Percentiles rank a stretch among this genome's conserved stretches.
phyloP scores from a whole-genome alignment of 2,113 vertebrate genomes.

The Megaptera novaeangliae region DNA sequence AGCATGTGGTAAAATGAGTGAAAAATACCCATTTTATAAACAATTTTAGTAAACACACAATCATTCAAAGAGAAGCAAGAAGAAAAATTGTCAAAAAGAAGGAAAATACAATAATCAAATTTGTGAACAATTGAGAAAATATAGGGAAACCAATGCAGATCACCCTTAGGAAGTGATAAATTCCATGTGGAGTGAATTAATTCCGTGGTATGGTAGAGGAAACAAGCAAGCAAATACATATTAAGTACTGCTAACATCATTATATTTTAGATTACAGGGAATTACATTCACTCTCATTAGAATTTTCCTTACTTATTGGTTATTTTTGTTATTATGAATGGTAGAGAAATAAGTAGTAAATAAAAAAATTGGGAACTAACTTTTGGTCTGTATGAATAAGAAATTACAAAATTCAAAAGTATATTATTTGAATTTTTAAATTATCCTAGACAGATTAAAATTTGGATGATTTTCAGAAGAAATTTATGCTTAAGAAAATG shows the following conservation, averaged over 20 bases:
- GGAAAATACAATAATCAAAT: not conserved
- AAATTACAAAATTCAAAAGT: not conserved
- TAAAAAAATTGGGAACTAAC: constrained; percentile 46
- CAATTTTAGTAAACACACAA: not conserved
- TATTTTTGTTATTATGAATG: constrained; percentile 64
- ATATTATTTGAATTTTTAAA: constrained; percentile 64
- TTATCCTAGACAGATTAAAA: constrained; percentile 51
- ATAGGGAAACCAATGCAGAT: not conserved
- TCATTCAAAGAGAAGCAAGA: not conserved
- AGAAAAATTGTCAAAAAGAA: not conserved
- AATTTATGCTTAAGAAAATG: not conserved
- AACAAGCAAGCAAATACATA: not conserved
- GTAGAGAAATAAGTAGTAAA: constrained; percentile 67
- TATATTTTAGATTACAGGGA: constrained; percentile 13
- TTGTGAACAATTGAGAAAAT: not conserved
- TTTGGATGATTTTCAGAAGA: not conserved
- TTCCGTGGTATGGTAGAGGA: not conserved
- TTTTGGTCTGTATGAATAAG: constrained; percentile 2
- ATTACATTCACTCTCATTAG: not conserved
- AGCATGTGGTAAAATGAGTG: not conserved
- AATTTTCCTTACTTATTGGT: constrained; percentile 24
- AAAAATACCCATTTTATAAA: not conserved
- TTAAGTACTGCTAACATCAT: not conserved
- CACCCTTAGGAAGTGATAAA: not conserved
- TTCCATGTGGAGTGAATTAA: not conserved